These are phyloP conservation scores for Etia nguti DNA, from an alignment of 2,113 vertebrate species.

Conservation along the genomic window DNA sequence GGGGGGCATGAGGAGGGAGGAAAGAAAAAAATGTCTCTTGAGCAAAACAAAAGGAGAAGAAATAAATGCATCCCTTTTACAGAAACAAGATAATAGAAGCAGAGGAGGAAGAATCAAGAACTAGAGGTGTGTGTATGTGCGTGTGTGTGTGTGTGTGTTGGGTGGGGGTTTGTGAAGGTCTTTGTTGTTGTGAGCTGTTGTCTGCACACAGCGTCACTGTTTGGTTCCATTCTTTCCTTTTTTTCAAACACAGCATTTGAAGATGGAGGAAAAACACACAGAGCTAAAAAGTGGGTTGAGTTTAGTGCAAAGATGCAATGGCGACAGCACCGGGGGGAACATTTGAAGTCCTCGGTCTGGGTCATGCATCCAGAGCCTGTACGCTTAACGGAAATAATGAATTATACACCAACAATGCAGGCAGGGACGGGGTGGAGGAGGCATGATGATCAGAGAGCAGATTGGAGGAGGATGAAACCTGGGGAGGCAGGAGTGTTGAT, in stretches of 20 bases:
- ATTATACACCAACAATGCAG: constrained; percentile 28
- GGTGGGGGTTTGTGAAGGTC: background rate
- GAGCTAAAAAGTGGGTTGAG: background rate
- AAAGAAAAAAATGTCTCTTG: constrained; percentile 27
- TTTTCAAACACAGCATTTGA: constrained; percentile 45
- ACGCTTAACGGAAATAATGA: constrained; percentile 41
- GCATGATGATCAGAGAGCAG: background rate
- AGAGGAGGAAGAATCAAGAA: background rate
- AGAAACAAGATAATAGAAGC: constrained; percentile 45
- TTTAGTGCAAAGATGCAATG: background rate
- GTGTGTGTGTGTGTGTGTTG: background rate
- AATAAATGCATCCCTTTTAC: constrained; percentile 50
- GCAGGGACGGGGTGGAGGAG: background rate
- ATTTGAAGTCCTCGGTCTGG: constrained; percentile 29
- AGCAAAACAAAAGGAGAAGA: constrained; percentile 69
- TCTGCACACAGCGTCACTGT: constrained; percentile 20
- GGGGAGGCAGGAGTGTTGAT: background rate
- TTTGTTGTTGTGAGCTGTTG: constrained; percentile 33
- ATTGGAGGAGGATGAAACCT: background rate
- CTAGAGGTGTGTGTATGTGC: background rate
- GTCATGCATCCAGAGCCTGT: constrained; percentile 6
- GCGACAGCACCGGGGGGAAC: background rate
- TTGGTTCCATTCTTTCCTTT: background rate
- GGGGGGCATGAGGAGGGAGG: constrained; percentile 4
- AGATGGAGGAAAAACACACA: constrained; percentile 28